Evolutionary conservation across 1,140 invertebrate species (phyloP).

Genomic region (Bombus pyrosoma): DNA sequence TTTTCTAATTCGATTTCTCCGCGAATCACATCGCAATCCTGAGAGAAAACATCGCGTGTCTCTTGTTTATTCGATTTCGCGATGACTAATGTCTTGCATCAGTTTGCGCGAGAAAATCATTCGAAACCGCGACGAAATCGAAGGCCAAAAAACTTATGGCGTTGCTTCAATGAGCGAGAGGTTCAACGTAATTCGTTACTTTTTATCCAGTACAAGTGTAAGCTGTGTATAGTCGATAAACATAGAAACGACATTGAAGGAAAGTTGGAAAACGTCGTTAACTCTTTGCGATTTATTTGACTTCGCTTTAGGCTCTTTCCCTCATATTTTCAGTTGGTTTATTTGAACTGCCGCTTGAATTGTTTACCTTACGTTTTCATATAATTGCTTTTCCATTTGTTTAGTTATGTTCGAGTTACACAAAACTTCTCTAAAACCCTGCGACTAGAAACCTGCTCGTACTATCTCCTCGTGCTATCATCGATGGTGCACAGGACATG

Average conservation of each 20-base stretch:
- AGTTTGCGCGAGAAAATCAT: background rate
- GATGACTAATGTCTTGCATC: background rate
- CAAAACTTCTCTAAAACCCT: background rate
- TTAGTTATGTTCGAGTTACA: background rate
- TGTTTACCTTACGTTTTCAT: background rate
- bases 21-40: background rate
- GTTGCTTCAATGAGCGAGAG: background rate
- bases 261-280: background rate
- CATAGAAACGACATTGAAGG: too few species aligned
- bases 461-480: background rate
- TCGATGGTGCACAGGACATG: background rate
- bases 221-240: too few species aligned
- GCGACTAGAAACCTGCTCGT: background rate
- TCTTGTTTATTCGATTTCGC: background rate
- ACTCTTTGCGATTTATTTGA: background rate
- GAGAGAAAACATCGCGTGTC: background rate
- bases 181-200: too few species aligned
- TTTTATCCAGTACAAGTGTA: too few species aligned
- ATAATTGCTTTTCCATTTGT: background rate
- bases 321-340: background rate
- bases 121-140: background rate
- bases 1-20: constrained; percentile 9
- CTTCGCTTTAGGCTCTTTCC: background rate
- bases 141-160: background rate
- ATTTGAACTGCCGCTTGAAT: background rate